Evolutionary conservation across 2,888 invertebrate species (phyloP).

Genomic region (Trissoscelio sp.): DNA sequence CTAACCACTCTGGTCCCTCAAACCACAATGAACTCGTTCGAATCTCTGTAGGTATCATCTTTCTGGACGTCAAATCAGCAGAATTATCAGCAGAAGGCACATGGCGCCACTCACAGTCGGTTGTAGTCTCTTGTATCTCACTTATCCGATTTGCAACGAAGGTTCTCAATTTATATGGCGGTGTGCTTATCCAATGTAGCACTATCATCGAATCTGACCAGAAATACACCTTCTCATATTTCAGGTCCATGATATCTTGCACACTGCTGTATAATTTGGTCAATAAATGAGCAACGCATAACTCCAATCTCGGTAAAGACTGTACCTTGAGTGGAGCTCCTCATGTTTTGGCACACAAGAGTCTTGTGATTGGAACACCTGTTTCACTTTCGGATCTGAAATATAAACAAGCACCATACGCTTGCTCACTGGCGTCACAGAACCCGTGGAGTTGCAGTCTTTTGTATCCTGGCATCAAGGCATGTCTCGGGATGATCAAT

Average conservation of each 20-base stretch:
- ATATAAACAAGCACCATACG: slow-evolving; percentile 1
- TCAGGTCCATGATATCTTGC: neutral
- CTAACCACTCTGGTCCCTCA: slow-evolving; percentile 2
- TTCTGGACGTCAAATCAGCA: slow-evolving; percentile 12
- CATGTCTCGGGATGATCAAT: neutral
- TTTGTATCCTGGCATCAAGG: neutral
- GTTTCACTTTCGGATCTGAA: neutral
- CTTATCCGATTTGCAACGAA: slow-evolving; percentile 6
- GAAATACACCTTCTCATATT: neutral
- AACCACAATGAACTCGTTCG: neutral
- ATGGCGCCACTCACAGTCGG: neutral
- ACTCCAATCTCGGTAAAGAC: slow-evolving; percentile 5
- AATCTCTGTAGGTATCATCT: neutral
- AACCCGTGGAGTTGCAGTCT: slow-evolving; percentile 1
- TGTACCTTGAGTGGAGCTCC: slow-evolving; percentile 12
- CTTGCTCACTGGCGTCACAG: slow-evolving; percentile 28
- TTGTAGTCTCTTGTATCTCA: neutral
- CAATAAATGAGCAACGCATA: slow-evolving; percentile 1
- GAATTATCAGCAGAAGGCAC: slow-evolving; percentile 7
- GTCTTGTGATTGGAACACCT: neutral
- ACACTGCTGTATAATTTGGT: neutral
- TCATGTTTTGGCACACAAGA: slow-evolving; percentile 16
- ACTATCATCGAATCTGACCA: slow-evolving; percentile 23
- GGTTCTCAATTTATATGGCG: slow-evolving; percentile 22
- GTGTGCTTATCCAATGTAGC: slow-evolving; percentile 39